These are phyloP conservation scores for Aix galericulata DNA, from an alignment of 2,113 vertebrate genomes.

Conservation along the genomic window DNA sequence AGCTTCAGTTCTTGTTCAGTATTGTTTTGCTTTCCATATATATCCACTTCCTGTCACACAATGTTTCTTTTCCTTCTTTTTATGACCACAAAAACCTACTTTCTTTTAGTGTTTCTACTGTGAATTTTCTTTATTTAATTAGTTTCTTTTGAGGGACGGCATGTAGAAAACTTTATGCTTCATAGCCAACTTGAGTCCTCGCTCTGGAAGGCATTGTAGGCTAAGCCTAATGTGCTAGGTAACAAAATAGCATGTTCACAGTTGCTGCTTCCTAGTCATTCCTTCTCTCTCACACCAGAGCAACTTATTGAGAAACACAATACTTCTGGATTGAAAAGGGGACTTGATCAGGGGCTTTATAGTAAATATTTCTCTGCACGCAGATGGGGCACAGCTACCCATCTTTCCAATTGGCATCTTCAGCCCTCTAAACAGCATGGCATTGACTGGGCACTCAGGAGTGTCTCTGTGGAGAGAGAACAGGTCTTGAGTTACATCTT, in stretches of 20 bases:
- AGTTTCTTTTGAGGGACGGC: background rate
- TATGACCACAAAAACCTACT: background rate
- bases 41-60: background rate
- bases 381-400: background rate
- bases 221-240: background rate
- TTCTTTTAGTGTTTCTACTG: background rate
- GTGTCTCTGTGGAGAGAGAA: background rate
- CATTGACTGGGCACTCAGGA: background rate
- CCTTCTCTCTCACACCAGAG: background rate
- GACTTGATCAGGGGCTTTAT: background rate
- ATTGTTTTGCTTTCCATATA: background rate
- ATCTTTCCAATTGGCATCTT: background rate
- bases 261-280: background rate
- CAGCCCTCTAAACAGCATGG: background rate
- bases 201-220: rapidly evolving
- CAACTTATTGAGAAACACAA: background rate
- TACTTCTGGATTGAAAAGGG: background rate
- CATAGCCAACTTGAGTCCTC: background rate
- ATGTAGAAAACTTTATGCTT: background rate
- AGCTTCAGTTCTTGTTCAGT: background rate
- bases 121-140: background rate
- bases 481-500: background rate
- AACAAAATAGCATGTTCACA: background rate
- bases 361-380: background rate
- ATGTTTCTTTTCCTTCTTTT: background rate